A percentile compares a stretch with the other conserved stretches of the same genome.
Evolutionary conservation across 2,888 invertebrate species (phyloP).

Genomic region (Neoascia interrupta): DNA sequence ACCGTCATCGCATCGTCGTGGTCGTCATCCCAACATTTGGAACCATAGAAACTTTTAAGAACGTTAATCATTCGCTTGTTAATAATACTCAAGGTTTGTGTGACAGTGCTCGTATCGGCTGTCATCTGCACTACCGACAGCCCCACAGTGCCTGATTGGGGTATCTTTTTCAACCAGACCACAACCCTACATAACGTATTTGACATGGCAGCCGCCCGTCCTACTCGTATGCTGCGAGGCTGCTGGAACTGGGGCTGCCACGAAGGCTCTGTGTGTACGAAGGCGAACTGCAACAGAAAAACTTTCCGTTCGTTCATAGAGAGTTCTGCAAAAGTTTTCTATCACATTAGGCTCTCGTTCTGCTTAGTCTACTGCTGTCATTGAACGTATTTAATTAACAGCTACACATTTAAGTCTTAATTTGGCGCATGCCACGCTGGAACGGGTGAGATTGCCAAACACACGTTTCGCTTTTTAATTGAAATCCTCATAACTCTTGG

Average conservation of each 20-base stretch:
- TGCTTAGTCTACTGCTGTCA: slow-evolving; percentile 2
- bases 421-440: neutral
- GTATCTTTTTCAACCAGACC: slow-evolving; percentile 7
- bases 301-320: slow-evolving; percentile 27
- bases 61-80: slow-evolving; percentile 56
- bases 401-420: slow-evolving; percentile 47
- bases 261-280: slow-evolving; percentile 17
- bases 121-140: slow-evolving; percentile 1
- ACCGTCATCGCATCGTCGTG: slow-evolving; percentile 3
- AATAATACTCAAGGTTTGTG: slow-evolving; percentile 32
- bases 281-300: slow-evolving; percentile 54
- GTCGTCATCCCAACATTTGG: slow-evolving; percentile 1
- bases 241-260: slow-evolving; percentile 12
- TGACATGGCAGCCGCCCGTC: no score
- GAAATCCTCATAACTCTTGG: slow-evolving; percentile 49
- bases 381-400: slow-evolving; percentile 63
- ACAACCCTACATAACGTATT: slow-evolving; percentile 34
- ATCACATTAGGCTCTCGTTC: slow-evolving; percentile 37
- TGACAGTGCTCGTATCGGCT: neutral
- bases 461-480: slow-evolving; percentile 49
- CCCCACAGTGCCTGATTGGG: neutral
- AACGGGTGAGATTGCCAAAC: neutral
- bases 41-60: slow-evolving; percentile 43
- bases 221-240: neutral
- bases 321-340: slow-evolving; percentile 50